A percentile compares a stretch with the other conserved stretches of the same genome.
phyloP scores from a whole-genome alignment of 2,797 vertebrate genomes.

The Chiloscyllium punctatum region DNA sequence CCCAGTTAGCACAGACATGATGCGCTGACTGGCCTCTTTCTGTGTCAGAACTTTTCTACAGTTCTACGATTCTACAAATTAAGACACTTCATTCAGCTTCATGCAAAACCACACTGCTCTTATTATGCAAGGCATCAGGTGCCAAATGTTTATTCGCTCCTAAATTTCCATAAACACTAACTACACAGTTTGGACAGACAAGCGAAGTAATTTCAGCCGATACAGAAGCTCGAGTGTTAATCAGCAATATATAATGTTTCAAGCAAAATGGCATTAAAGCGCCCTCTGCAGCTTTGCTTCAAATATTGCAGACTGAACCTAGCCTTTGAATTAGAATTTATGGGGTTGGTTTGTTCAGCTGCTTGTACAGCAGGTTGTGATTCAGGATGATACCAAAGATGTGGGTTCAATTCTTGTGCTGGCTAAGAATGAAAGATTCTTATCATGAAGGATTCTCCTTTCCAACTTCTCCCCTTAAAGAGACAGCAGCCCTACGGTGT shows the following conservation, averaged over 20 bases:
- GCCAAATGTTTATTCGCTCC: background rate
- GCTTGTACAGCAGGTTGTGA: too few relatives aligned
- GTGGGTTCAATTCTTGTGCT: too few relatives aligned
- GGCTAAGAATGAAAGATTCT: too few relatives aligned
- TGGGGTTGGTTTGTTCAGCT: too few relatives aligned
- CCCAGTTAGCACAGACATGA: background rate
- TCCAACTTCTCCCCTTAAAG: too few relatives aligned
- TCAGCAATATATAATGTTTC: background rate
- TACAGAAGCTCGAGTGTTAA: background rate
- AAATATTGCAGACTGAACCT: background rate
- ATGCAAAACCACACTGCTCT: background rate
- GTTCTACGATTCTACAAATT: background rate
- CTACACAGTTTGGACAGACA: background rate
- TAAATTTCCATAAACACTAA: background rate
- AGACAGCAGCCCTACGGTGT: too few relatives aligned
- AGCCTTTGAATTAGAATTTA: too few relatives aligned
- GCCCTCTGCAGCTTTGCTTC: background rate
- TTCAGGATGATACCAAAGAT: too few relatives aligned
- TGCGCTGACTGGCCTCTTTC: background rate
- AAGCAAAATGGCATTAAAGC: background rate
- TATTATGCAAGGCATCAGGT: background rate
- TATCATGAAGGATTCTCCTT: too few relatives aligned
- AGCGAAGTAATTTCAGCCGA: background rate
- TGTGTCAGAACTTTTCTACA: background rate
- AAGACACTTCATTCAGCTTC: background rate